phyloP scores from a whole-genome alignment of 2,797 vertebrate genomes.

The Cryptoblepharus egeriae region DNA sequence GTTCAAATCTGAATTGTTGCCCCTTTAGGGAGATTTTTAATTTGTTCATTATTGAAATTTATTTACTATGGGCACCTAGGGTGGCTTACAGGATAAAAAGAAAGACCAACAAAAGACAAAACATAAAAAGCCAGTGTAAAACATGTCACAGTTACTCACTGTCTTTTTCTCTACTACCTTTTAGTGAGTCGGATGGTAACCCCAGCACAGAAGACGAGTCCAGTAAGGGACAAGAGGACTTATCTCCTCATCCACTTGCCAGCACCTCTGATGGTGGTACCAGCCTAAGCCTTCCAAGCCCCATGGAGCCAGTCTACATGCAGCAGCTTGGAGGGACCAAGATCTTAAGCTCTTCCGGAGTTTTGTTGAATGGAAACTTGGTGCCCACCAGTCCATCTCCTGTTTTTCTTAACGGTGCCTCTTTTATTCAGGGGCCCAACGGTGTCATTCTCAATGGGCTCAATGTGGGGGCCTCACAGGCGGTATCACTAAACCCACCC shows the following conservation, averaged over 20 bases:
- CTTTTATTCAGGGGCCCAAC: constrained; percentile 92
- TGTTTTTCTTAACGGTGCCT: constrained; percentile 92
- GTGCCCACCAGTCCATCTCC: constrained; percentile 87
- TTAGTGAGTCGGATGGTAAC: constrained; percentile 87
- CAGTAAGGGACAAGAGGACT: constrained; percentile 96
- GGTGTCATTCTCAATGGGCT: constrained; percentile 95
- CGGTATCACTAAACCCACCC: constrained; percentile 85
- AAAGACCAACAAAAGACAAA: no score
- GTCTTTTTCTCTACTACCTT: constrained; percentile 47
- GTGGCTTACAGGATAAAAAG: no score
- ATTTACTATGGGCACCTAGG: neutral
- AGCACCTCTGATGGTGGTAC: constrained; percentile 85
- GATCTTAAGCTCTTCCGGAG: constrained; percentile 87
- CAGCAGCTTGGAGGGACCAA: constrained; percentile 97
- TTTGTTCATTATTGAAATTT: neutral
- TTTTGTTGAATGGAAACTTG: constrained; percentile 89
- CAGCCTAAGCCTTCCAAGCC: constrained; percentile 82
- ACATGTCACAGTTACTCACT: neutral
- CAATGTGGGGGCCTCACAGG: constrained; percentile 88
- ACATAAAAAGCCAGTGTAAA: no score
- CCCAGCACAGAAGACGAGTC: constrained; percentile 96
- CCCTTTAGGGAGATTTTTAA: neutral
- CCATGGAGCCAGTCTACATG: constrained; percentile 86
- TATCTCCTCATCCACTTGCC: constrained; percentile 92
- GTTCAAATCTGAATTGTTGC: neutral